Base-by-base conservation (phyloP, 1,140 invertebrate species). In the Eulimnadia texana region DNA sequence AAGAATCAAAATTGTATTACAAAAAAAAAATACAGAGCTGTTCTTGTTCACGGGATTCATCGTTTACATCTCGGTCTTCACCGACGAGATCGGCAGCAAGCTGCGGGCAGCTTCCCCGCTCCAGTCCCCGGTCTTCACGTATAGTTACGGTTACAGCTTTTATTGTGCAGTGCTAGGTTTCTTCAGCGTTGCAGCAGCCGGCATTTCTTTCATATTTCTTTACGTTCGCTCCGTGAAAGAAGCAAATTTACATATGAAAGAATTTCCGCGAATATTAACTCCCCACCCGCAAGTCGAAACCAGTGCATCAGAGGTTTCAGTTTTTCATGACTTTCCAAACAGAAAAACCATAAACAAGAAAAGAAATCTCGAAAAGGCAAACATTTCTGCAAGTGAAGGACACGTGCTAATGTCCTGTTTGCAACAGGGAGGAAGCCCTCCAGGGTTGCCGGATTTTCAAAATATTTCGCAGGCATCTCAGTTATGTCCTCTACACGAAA, bases 31-130 rank as follows among this genome's bases (percentile, higher is more conserved):
- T 79, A 22, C 74, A 91, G 90, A 89, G 69, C 75, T 93, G 49
- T 76, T 90, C 58, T 90, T 92, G 84, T 79, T 93, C 58, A 85
- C 88, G 58, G 89, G 88, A 22, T 81, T 92, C 68, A 86, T 93
- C 65, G 87, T 91, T 78, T 93, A 92, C 79, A 90, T 93, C 77
- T 90, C 88, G 13, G 83, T 90, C 57, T 86, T 93, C 68, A 92
- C 93, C 74, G 82, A 88, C 0, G 89, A 93, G 79, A 81, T 92
- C 16, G 88, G 87, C 2, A 83, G 83, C 61, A 93, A 93, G 72
- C 73, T 93, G 28, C 78, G 86, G 59, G 82, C 88, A 20, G 79
- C 83, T 66, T 88, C 88, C 10, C 75, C 80, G 54, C 78, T 86
- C 50, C 82, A 88, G 71, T 81, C 82, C 13, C 84, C 89, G 1